Conservation (phyloP, 2,113 vertebrate genomes). For the Tyto alba region DNA sequence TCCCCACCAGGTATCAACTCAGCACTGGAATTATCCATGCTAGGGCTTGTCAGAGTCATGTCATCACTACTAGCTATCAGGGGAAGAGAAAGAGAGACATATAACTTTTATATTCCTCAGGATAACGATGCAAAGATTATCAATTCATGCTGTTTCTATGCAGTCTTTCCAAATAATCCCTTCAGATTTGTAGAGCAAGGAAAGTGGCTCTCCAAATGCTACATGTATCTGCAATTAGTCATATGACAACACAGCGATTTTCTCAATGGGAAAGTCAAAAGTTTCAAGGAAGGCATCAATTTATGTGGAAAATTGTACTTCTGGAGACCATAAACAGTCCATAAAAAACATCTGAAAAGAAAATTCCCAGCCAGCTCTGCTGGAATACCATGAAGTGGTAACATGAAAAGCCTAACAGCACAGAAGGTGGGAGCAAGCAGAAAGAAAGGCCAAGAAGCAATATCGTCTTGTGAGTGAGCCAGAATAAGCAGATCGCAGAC, state of each 20-base stretch:
- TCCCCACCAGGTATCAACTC: conserved; percentile 91
- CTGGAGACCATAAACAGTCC: conserved; percentile 40
- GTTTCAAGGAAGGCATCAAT: conserved; percentile 27
- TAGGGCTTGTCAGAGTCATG: conserved; percentile 98
- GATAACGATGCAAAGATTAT: background rate
- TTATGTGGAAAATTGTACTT: conserved; percentile 31
- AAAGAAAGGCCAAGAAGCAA: conserved; percentile 28
- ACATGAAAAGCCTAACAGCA: conserved; percentile 13
- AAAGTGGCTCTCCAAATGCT: background rate
- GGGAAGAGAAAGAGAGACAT: background rate
- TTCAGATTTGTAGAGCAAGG: background rate
- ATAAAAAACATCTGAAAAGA: conserved; percentile 37
- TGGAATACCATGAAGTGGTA: conserved; percentile 13
- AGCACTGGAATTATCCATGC: conserved; percentile 97
- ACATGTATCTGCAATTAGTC: background rate
- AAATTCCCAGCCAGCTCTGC: conserved; percentile 36
- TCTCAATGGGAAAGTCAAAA: conserved; percentile 23
- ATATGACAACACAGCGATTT: background rate
- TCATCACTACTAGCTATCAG: conserved; percentile 94
- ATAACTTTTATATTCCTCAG: background rate
- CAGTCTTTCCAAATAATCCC: background rate
- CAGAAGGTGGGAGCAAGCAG: conserved; percentile 37
- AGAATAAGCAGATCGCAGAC: conserved; percentile 10
- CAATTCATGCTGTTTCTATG: background rate
- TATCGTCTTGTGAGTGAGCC: conserved; percentile 36